Evolutionary conservation across 2,797 vertebrate species (phyloP).

Genomic region (Eleutherodactylus coqui): DNA sequence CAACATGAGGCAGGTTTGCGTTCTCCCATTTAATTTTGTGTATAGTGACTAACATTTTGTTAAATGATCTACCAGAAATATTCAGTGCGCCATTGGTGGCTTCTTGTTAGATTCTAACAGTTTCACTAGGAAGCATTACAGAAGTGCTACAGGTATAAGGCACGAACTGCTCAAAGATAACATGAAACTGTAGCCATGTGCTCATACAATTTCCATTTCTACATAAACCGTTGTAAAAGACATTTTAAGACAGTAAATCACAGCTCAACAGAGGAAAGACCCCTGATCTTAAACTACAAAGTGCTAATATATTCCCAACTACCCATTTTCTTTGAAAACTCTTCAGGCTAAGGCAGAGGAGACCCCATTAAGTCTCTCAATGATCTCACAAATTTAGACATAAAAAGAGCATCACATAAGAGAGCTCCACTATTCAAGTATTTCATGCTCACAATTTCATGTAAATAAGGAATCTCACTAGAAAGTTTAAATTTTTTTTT

Average conservation of each 20-base stretch:
- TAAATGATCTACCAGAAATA: background rate
- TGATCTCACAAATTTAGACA: background rate
- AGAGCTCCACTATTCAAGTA: background rate
- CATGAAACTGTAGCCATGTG: constrained; percentile 31
- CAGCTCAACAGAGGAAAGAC: constrained; percentile 28
- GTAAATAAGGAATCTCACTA: background rate
- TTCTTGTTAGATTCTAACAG: background rate
- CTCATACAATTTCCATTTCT: constrained; percentile 14
- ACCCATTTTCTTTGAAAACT: background rate
- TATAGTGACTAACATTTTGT: constrained; percentile 31
- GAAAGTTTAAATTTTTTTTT: background rate
- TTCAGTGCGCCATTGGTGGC: background rate
- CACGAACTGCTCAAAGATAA: background rate
- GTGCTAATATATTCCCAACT: constrained; percentile 7
- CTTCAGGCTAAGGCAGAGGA: background rate
- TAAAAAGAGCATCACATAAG: constrained; percentile 1
- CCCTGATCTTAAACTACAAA: background rate
- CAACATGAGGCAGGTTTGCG: constrained; percentile 11
- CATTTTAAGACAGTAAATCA: constrained; percentile 44
- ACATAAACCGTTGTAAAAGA: background rate
- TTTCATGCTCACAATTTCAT: background rate
- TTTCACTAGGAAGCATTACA: background rate
- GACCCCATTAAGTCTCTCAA: background rate
- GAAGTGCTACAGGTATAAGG: too few relatives aligned
- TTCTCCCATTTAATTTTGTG: constrained; percentile 43